Base-by-base conservation (phyloP, 2,888 invertebrate species). In the Melangyna quadrimaculata region DNA sequence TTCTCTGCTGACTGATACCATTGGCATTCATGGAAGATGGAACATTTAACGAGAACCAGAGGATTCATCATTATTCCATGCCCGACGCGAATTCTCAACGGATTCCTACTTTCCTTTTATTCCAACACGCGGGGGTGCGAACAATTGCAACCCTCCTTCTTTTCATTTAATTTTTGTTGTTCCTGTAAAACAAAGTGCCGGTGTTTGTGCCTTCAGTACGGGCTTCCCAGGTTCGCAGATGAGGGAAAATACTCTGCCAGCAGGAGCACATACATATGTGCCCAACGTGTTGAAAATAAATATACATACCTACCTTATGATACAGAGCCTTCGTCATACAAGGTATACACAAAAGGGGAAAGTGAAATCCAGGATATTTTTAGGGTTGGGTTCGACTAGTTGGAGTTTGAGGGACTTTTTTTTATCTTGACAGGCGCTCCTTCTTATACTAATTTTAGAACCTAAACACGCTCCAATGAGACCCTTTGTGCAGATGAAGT, bases 361-460 rank as follows among this genome's bases (percentile, higher is more conserved):
- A 78, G 63, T 73, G 29, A 81, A 86, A 78, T 80, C 73, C 69
- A 73, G 86, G 80, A 86, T 86, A 81, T 78, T 81, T 86, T 86
- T 86, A 86, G 86, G 86, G 71, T 72, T 75, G 71, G 79, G 63
- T 63, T 53, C 17, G 32, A 37, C 19, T 59, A 37, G 35, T 37
- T 22, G 3, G n/a, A 67, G 12, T 40, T 51, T 73, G 32, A 5
- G 7, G 19, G 12, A n/a, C 19, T 57, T 57, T 27, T 72, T 48
- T 12, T 37, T 9, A n/a, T 53, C 37, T 37, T 63, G 29, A 67
- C 55, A 59, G 71, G 70, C 63, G 63, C 71, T 48, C 75, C 67
- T 53, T 55, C 43, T 29, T 4, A 22, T 51, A 19, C 14, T 51
- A 65, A 83, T 63, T 78, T 78, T 74, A 51, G 43, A 70, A 79